Conservation (phyloP, 2,888 invertebrate genomes). For the Nineta flava region DNA sequence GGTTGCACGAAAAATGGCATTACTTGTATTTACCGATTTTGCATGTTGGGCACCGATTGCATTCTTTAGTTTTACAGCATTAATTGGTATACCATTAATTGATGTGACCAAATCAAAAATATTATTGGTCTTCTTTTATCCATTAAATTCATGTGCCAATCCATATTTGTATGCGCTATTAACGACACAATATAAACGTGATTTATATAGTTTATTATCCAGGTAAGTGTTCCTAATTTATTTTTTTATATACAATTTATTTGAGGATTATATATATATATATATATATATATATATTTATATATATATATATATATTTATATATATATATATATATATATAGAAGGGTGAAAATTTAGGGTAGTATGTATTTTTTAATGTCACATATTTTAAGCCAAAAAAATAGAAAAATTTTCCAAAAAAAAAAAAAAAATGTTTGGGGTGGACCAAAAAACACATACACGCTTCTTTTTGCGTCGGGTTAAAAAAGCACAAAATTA, state of each 20-base stretch:
- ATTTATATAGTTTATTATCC: slow-evolving; percentile 49
- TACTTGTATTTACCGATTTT: slow-evolving; percentile 73
- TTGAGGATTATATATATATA: not conserved
- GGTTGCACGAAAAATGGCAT: slow-evolving; percentile 78
- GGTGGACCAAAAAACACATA: too few relatives aligned
- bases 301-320: not conserved
- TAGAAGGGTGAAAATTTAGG: too few relatives aligned
- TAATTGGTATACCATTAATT: slow-evolving; percentile 69
- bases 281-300: not conserved
- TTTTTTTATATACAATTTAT: slow-evolving; percentile 1
- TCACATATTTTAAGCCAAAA: too few relatives aligned
- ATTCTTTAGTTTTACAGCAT: slow-evolving; percentile 73
- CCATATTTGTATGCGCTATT: slow-evolving; percentile 84
- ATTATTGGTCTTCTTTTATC: slow-evolving; percentile 77
- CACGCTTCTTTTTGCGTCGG: too few relatives aligned
- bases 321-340: not conserved
- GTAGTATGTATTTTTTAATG: too few relatives aligned
- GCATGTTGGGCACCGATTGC: slow-evolving; percentile 78
- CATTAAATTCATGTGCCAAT: slow-evolving; percentile 82
- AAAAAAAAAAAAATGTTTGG: too few relatives aligned
- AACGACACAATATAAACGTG: slow-evolving; percentile 71
- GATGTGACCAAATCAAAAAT: slow-evolving; percentile 69
- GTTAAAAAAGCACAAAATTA: too few relatives aligned
- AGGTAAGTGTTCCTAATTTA: slow-evolving; percentile 36
- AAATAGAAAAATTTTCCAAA: too few relatives aligned